Evolutionary conservation across 2,888 invertebrate species (phyloP).

Genomic region (Shargacucullia verbasci): DNA sequence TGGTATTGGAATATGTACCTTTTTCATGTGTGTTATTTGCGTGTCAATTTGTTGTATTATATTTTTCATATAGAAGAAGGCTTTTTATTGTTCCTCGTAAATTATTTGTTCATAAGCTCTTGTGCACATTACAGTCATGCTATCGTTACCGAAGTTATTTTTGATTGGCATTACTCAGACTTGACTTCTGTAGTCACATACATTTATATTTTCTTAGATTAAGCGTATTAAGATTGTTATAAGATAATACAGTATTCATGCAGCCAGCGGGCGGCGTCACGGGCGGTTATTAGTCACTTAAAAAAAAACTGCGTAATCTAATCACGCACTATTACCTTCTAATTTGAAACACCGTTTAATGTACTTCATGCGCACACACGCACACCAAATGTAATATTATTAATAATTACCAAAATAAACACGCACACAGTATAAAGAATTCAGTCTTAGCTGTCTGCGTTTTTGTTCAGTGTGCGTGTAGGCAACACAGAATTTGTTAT

Average conservation of each 20-base stretch:
- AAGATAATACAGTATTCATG: not conserved
- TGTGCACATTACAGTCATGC: no score
- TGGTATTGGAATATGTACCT: constrained; percentile 2
- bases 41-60: not conserved
- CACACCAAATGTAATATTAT: constrained; percentile 47
- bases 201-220: no score
- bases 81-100: not conserved
- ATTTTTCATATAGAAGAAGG: not conserved
- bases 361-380: constrained; percentile 28
- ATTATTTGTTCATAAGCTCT: no score
- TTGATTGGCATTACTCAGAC: no score
- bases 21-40: constrained; percentile 1
- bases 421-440: constrained; percentile 62
- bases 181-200: no score
- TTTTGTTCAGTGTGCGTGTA: constrained; percentile 62
- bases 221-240: not conserved
- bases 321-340: constrained; percentile 30
- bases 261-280: not conserved
- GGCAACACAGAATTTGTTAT: constrained; percentile 69
- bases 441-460: constrained; percentile 51
- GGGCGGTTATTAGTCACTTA: constrained; percentile 10
- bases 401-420: constrained; percentile 66
- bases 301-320: constrained; percentile 16
- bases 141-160: no score
- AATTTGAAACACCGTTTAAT: constrained; percentile 37